Base-by-base conservation (phyloP, 2,113 vertebrate species). In the Oreochromis spilurus region DNA sequence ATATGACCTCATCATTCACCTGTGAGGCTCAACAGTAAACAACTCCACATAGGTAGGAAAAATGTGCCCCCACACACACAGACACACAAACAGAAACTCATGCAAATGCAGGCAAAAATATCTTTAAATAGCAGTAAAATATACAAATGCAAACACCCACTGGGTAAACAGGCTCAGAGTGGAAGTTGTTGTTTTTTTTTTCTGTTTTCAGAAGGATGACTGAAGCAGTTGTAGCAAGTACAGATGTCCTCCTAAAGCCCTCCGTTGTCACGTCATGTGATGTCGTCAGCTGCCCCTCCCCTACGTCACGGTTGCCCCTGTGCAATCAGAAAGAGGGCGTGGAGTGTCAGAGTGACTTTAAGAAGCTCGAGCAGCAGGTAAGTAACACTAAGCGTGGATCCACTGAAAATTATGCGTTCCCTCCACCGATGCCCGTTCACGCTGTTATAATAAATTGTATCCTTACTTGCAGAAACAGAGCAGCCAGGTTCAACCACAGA, bases 1-100 rank as follows among this genome's bases (percentile, higher is more conserved):
- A 94, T 94, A 92, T 94, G 93, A 95, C 91, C 89, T 93, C 94
- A 93, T 95, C 94, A 86, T 92, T 94, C 92, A 94, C 93, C 91
- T 92, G 93, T 83, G 87, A 91, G 89, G 80, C 91, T 92, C 86
- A 88, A 84, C 86, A 93, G 84, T 95, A 92, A 95, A 94, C 92
- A 89, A 87, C 85, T 79, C 65, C 87, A 91, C 34, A 91, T 78
- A 95, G 94, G 95, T 95, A 70, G 55, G 48, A 31, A 55, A n/a
- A 12, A 7, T 16, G 2, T 5, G 17, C 65, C 75, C 52, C 38
- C 43, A 1, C 21, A 24, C 52, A 54, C 82, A 43, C 48, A 77
- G 34, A 83, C 43, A 21, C 17, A 40, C 67, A 31, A 48, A 52
- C 40, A 38, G 31, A 38, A 31, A 77, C 17, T 17, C 31, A 79